These are phyloP conservation scores for Scaptomyza pallida DNA, from an alignment of 1,140 invertebrate genomes.

Conservation along the genomic window DNA sequence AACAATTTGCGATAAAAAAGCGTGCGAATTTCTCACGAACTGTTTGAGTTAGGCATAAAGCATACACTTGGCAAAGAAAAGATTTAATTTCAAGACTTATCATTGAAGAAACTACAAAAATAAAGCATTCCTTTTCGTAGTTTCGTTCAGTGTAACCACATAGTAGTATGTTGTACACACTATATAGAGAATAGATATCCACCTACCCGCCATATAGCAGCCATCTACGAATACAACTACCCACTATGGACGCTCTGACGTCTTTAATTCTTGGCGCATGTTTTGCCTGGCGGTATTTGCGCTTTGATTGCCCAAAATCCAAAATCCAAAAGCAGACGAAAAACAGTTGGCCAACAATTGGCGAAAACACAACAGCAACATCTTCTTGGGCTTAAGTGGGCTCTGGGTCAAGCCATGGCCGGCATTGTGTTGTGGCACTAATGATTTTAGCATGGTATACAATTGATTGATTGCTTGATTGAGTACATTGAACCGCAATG, in stretches of 20 bases:
- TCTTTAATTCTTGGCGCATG: conserved; percentile 63
- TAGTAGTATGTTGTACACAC: conserved; percentile 3
- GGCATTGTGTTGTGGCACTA: conserved; percentile 73
- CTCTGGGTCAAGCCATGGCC: conserved; percentile 76
- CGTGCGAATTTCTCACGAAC: conserved; percentile 82
- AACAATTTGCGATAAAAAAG: conserved; percentile 81
- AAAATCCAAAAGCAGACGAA: conserved; percentile 61
- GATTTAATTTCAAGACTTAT: not conserved
- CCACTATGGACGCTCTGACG: conserved; percentile 19
- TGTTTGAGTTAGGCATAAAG: conserved; percentile 45
- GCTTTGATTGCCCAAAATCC: conserved; percentile 79
- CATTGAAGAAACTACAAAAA: not conserved
- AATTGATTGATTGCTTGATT: conserved; percentile 82
- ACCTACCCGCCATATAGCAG: conserved; percentile 38
- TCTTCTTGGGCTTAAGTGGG: conserved; percentile 67
- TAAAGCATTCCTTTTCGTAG: not conserved
- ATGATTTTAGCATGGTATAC: conserved; percentile 73
- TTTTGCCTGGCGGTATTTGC: conserved; percentile 73
- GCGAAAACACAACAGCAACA: conserved; percentile 28
- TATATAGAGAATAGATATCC: conserved; percentile 27
- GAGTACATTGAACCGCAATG: conserved; percentile 53
- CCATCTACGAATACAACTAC: conserved; percentile 31
- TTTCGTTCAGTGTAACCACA: not conserved
- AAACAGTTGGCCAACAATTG: conserved; percentile 22
- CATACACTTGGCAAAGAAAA: not conserved